Conservation (phyloP, 2,113 vertebrate genomes). For the Malurus elegans region DNA sequence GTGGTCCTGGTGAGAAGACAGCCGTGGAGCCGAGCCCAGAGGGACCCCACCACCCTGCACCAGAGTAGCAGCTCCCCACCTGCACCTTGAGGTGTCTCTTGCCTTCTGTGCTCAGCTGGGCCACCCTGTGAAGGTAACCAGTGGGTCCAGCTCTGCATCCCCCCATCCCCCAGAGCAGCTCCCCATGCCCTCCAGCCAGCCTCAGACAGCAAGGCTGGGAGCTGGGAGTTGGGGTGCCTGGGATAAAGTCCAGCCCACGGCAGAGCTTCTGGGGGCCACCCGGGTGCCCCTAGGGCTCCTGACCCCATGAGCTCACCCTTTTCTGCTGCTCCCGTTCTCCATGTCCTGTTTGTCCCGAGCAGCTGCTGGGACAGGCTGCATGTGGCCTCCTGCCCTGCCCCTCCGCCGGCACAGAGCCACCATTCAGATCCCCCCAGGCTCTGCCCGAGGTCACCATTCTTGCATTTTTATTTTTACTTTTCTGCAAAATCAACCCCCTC, state of each 20-base stretch:
- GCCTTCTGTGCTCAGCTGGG: background rate
- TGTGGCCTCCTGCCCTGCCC: conserved; percentile 16
- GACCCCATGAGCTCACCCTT: background rate
- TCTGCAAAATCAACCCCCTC: background rate
- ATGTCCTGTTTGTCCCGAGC: background rate
- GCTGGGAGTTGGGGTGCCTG: background rate
- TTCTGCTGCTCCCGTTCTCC: background rate
- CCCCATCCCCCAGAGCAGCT: background rate
- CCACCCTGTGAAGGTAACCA: background rate
- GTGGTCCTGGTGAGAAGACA: background rate
- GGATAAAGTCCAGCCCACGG: background rate
- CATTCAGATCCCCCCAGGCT: conserved; percentile 26
- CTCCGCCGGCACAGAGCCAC: conserved; percentile 20
- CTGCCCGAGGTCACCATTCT: conserved; percentile 24
- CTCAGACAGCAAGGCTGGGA: background rate
- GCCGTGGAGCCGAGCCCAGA: background rate
- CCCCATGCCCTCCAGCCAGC: background rate
- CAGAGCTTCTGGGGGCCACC: background rate
- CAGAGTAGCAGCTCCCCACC: background rate
- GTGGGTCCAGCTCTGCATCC: accelerated
- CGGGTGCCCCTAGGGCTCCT: accelerated
- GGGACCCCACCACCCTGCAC: no score
- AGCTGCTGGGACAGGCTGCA: conserved; percentile 22
- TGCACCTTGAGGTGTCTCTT: background rate
- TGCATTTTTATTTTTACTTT: conserved; percentile 31